Percentiles rank a stretch among this genome's conserved stretches.
These are phyloP conservation scores for Girardinus metallicus DNA, from an alignment of 2,797 vertebrate species.

Conservation along the genomic window DNA sequence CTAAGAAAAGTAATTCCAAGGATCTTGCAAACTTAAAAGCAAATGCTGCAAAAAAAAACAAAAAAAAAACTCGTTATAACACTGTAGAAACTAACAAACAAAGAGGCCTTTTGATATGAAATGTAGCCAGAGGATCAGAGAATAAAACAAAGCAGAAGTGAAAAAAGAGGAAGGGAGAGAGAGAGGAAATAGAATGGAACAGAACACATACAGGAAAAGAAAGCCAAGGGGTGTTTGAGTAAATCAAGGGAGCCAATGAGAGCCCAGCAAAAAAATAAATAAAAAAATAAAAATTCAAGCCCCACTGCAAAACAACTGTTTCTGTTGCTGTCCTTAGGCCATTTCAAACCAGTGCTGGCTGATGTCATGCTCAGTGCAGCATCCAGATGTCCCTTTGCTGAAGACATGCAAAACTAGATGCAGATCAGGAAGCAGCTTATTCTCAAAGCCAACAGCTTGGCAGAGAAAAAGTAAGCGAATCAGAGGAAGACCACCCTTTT, in stretches of 20 bases:
- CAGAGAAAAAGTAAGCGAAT: slow-evolving; percentile 37
- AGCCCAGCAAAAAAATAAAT: slow-evolving; percentile 29
- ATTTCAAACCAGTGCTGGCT: slow-evolving; percentile 42
- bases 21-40: neutral
- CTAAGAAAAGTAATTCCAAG: neutral
- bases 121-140: slow-evolving; percentile 19
- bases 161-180: neutral
- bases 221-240: slow-evolving; percentile 42
- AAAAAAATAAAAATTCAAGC: slow-evolving; percentile 5
- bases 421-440: slow-evolving; percentile 62
- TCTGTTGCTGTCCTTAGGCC: slow-evolving; percentile 44
- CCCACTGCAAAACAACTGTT: slow-evolving; percentile 24
- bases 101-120: slow-evolving; percentile 22
- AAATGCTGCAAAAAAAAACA: slow-evolving; percentile 26
- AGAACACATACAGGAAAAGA: slow-evolving; percentile 4
- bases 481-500: slow-evolving; percentile 25
- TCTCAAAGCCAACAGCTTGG: slow-evolving; percentile 34
- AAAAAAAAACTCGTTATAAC: slow-evolving; percentile 5
- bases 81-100: slow-evolving; percentile 22
- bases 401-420: slow-evolving; percentile 40
- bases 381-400: slow-evolving; percentile 60
- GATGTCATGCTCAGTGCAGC: slow-evolving; percentile 53
- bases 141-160: slow-evolving; percentile 5
- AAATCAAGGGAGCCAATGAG: slow-evolving; percentile 49
- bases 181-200: slow-evolving; percentile 2